phyloP scores from a whole-genome alignment of 2,113 vertebrate genomes.

The Pituophis catenifer region DNA sequence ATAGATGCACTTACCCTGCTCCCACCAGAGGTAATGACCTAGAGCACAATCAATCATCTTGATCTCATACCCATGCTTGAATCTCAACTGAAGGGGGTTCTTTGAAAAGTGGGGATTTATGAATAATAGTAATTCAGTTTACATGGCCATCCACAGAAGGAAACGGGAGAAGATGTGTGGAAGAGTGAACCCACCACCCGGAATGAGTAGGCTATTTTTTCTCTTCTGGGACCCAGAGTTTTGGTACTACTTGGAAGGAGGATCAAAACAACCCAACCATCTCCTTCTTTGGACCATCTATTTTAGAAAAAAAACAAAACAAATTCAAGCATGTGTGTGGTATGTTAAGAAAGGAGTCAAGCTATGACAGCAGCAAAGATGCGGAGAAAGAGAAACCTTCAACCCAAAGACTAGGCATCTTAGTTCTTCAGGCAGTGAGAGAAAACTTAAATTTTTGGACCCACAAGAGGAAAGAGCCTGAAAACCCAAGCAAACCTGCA shows the following conservation, averaged over 20 bases:
- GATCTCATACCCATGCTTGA: background rate
- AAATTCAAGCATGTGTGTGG: too few species aligned
- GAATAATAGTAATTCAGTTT: background rate
- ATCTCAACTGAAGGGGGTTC: background rate
- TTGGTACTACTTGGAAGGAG: background rate
- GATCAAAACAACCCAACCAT: background rate
- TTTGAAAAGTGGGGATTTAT: background rate
- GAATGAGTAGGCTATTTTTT: background rate
- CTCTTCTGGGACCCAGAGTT: background rate
- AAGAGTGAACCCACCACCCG: background rate
- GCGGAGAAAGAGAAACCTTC: too few species aligned
- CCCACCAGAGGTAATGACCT: background rate
- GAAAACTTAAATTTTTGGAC: too few species aligned
- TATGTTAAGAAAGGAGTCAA: too few species aligned
- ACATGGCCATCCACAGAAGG: background rate
- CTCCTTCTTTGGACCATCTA: background rate
- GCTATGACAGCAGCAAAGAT: too few species aligned
- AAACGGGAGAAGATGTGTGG: background rate
- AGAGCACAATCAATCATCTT: background rate
- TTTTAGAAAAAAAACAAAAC: background rate
- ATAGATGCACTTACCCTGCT: background rate
- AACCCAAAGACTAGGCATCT: too few species aligned
- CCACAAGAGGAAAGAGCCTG: too few species aligned
- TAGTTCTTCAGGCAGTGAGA: too few species aligned
- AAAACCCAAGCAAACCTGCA: too few species aligned